Evolutionary conservation across 2,797 vertebrate species (phyloP).

Genomic region (Crocidura indochinensis): DNA sequence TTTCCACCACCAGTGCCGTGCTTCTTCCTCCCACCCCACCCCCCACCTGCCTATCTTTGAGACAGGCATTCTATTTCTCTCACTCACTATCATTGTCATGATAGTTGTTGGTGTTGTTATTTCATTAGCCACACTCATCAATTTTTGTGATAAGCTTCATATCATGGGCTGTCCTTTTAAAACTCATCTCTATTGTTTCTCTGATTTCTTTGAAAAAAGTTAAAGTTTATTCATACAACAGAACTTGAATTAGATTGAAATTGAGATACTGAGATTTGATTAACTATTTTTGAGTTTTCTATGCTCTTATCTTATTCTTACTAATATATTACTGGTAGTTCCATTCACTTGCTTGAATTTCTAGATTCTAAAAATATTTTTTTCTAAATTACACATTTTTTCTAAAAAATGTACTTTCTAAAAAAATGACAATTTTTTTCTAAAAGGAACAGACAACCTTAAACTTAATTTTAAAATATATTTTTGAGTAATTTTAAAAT

Average conservation of each 20-base stretch:
- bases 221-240: neutral
- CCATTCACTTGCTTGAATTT: neutral
- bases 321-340: neutral
- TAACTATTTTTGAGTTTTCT: neutral
- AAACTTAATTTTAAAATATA: neutral
- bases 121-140: no score
- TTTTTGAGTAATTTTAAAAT: conserved; percentile 26
- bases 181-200: no score
- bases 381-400: neutral
- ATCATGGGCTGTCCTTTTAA: no score
- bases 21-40: no score
- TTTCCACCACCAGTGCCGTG: no score
- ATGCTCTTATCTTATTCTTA: neutral
- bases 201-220: neutral
- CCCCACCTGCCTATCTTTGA: no score
- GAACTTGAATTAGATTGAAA: conserved; percentile 19
- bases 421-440: neutral
- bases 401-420: no score
- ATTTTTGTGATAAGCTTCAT: no score
- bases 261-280: neutral
- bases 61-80: no score
- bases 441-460: neutral
- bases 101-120: no score
- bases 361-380: neutral
- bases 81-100: no score